Conservation (phyloP, 2,888 invertebrate genomes). For the Punctoribates punctum region DNA sequence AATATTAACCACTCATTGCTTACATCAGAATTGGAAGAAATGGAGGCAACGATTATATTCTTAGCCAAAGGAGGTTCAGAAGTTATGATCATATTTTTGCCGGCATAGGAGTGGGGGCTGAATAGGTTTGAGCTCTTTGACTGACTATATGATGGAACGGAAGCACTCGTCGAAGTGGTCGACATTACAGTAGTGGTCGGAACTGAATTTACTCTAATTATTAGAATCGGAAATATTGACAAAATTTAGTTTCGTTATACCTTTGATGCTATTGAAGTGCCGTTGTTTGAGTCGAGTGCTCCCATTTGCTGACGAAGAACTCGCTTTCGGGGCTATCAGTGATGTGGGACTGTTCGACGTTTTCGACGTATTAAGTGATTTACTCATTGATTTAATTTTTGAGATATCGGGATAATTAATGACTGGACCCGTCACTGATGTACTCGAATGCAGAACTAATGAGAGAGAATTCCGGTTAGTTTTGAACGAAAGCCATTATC, state of each 20-base stretch:
- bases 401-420: slow-evolving; percentile 6
- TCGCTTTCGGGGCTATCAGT: neutral
- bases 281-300: neutral
- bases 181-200: neutral
- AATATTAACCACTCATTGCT: neutral
- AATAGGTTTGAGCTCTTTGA: neutral
- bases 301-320: neutral
- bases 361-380: neutral
- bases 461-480: no score
- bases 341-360: neutral
- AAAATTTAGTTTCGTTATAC: neutral
- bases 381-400: slow-evolving; percentile 2
- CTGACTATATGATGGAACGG: neutral
- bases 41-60: slow-evolving; percentile 10
- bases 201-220: neutral
- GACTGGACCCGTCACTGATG: slow-evolving; percentile 26
- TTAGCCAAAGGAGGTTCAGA: neutral
- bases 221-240: neutral
- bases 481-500: no score
- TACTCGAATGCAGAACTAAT: neutral
- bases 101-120: neutral
- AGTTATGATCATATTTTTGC: slow-evolving; percentile 20
- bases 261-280: neutral
- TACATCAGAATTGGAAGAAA: slow-evolving; percentile 9
- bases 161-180: neutral